A percentile compares a stretch with the other conserved stretches of the same genome.
phyloP scores from a whole-genome alignment of 2,113 vertebrate genomes.

The Clupea harengus region DNA sequence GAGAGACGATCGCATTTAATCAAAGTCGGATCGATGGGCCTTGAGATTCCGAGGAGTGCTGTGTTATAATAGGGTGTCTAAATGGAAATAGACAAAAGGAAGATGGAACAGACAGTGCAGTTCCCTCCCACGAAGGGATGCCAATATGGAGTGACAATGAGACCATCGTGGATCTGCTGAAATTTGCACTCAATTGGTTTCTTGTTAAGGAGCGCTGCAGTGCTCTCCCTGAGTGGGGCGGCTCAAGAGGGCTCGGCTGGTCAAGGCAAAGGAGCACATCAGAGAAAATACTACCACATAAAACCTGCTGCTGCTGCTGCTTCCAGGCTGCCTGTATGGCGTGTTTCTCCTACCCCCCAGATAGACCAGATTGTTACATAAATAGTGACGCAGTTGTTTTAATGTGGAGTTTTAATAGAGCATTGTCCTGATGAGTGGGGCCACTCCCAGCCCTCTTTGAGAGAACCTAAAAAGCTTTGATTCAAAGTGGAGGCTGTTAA shows the following conservation, averaged over 20 bases:
- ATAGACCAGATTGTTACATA: neutral
- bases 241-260: neutral
- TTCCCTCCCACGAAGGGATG: neutral
- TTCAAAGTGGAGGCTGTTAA: neutral
- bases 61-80: conserved; percentile 61
- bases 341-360: neutral
- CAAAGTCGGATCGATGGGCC: conserved; percentile 74
- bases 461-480: neutral
- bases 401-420: neutral
- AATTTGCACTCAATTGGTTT: conserved; percentile 50
- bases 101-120: neutral
- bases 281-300: neutral
- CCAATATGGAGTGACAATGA: conserved; percentile 12
- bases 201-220: neutral
- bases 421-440: neutral
- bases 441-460: neutral
- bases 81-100: conserved; percentile 58
- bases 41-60: conserved; percentile 71
- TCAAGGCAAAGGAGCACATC: neutral
- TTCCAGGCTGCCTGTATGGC: neutral
- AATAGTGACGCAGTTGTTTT: neutral
- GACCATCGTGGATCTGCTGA: conserved; percentile 59
- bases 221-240: neutral
- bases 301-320: neutral
- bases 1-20: conserved; percentile 72